phyloP scores from a whole-genome alignment of 2,888 invertebrate species.

The Dioctria linearis region DNA sequence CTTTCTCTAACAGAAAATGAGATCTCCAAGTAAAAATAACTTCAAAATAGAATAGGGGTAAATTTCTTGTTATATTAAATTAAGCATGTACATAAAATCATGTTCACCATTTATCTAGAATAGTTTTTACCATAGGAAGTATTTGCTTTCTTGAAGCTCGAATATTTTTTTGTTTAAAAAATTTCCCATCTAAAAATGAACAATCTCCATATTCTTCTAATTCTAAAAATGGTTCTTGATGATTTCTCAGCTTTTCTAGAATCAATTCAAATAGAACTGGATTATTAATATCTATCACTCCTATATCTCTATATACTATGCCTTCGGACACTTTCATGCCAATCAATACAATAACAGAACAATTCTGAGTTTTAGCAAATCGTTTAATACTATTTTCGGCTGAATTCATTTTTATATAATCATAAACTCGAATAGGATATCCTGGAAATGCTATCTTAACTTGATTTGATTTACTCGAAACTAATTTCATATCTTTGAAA shows the following conservation, averaged over 20 bases:
- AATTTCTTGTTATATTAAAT: too few species aligned
- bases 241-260: slow-evolving; percentile 59
- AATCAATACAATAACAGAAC: slow-evolving; percentile 74
- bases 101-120: slow-evolving; percentile 63
- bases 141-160: slow-evolving; percentile 80
- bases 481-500: slow-evolving; percentile 82
- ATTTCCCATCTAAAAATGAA: slow-evolving; percentile 70
- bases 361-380: slow-evolving; percentile 71
- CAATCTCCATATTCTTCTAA: slow-evolving; percentile 69
- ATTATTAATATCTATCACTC: slow-evolving; percentile 70
- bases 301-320: slow-evolving; percentile 75
- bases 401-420: slow-evolving; percentile 64
- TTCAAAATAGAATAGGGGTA: too few species aligned
- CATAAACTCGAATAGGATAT: slow-evolving; percentile 65
- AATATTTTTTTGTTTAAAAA: slow-evolving; percentile 75
- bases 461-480: slow-evolving; percentile 73
- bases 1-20: too few species aligned
- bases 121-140: slow-evolving; percentile 76
- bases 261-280: slow-evolving; percentile 64
- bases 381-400: slow-evolving; percentile 72
- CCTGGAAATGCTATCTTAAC: slow-evolving; percentile 74
- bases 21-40: too few species aligned
- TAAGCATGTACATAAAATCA: too few species aligned
- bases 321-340: slow-evolving; percentile 74
- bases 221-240: slow-evolving; percentile 62